Evolutionary conservation across 1,140 invertebrate species (phyloP), one percentile per base, ranked within the genome.

Genomic region (Anastrepha obliqua): DNA sequence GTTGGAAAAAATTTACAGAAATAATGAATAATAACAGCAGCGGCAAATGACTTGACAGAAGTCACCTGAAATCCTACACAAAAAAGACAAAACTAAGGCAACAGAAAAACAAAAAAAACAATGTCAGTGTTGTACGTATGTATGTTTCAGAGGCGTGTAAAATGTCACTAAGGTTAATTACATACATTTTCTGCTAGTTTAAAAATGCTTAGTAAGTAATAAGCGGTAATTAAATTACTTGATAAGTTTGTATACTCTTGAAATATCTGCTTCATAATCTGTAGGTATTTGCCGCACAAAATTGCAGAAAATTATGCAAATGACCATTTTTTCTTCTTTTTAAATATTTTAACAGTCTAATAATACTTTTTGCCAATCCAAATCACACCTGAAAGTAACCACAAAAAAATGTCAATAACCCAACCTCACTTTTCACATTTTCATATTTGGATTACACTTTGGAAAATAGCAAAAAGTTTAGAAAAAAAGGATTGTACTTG

Each of bases 81-180:
- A 44, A 74, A 15, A 74, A 74, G 15, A 15, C 2, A 29, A 67
- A 67, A 5, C 29, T 1, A 58, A 13, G 39, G 39, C 29, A 29
- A 39, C 65, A 67, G 2, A 65, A 8, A 44, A 70, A 47, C 13
- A 2, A 29, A 67, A 39, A n/a, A 62, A 11, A 13, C 17, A 13
- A 17, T 74, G 42, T 44, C 3, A 17, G 3, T 74, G 42, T 39
- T 74, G 15, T 74, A n/a, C 29, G 1, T 29, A 29, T 29, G 29
- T 29, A 29, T 29, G 29, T 29, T 29, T 29, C 1, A 0, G 15
- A 44, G 42, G 67, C 15, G 67, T 44, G 5, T 47, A 47, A 74
- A 74, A 74, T 74, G 67, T 47, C 67, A 47, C 67, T 44, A 3
- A 74, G 42, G 2, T 74, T 74, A 74, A 74, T 74, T 74, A 47